Evolutionary conservation across 2,113 vertebrate genomes (phyloP).

Genomic region (Saguinus imperator): DNA sequence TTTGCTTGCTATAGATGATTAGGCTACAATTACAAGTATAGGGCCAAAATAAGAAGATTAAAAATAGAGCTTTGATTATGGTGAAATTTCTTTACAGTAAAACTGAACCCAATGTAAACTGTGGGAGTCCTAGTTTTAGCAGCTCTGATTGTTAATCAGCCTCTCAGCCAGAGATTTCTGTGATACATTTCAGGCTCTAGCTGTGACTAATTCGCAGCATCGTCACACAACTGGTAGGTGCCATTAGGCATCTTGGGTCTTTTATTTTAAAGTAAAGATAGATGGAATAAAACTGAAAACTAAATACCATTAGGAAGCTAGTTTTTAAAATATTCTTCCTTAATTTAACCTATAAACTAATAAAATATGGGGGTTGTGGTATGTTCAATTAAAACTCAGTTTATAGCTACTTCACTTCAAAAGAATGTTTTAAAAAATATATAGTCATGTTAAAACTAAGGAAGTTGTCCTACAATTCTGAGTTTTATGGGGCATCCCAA

Average conservation of each 20-base stretch:
- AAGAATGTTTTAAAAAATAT: conserved; percentile 25
- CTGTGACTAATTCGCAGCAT: conserved; percentile 59
- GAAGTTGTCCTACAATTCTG: not conserved
- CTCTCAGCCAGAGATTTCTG: conserved; percentile 33
- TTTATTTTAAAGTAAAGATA: conserved; percentile 43
- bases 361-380: not conserved
- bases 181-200: conserved; percentile 46
- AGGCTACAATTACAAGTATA: conserved; percentile 47
- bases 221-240: not conserved
- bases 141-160: conserved; percentile 63
- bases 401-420: conserved; percentile 9
- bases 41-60: conserved; percentile 62
- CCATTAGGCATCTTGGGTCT: not conserved
- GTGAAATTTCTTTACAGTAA: conserved; percentile 53
- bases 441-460: not conserved
- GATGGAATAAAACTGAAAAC: conserved; percentile 7
- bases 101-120: not conserved
- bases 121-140: conserved; percentile 48
- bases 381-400: not conserved
- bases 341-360: conserved; percentile 24
- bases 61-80: conserved; percentile 67
- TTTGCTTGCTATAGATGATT: conserved; percentile 48
- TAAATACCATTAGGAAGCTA: not conserved
- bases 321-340: conserved; percentile 25
- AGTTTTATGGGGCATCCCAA: not conserved